Base-by-base conservation (phyloP, 1,140 invertebrate species). In the Cherax destructor region DNA sequence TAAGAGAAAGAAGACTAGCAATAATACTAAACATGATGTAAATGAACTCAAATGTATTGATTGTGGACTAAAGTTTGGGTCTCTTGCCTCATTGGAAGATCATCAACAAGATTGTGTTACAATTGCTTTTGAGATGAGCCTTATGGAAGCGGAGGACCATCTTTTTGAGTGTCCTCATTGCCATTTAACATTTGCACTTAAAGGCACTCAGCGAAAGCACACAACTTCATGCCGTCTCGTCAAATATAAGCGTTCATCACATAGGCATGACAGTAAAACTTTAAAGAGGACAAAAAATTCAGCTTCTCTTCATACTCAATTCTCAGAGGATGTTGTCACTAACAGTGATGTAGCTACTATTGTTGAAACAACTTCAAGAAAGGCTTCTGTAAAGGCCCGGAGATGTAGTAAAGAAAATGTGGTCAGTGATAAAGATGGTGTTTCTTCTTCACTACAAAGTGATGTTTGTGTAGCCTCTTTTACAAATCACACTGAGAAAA, bases 131-230 rank as follows among this genome's bases (percentile, higher is more conserved):
- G 92, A 92, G 74, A 93, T 93, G 92, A 92, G 92, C 78, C 77
- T 93, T 47, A 93, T 93, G 92, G 81, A 91, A 69, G 92, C 92
- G 6, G 92, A 93, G 52, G 92, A 93, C 59, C 83, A 93, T 69
- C 92, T 93, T 11, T 93, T 89, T 83, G 92, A 93, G 83, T 93
- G 92, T 69, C 92, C 91, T 24, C 86, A 93, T 78, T 93, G 92
- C 78, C 92, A 93, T 49, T 83, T 93, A 56, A 93, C 92, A 24
- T 93, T 93, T 87, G 92, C 92, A 24, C 84, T 86, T 6, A 93
- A 93, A 78, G 91, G 90, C 24, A 93, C 92, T 4, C 92, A 93
- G 47, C 78, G 91, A 59, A 92, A 93, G 65, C 92, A 93, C 52
- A 92, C 86, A 24, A 83, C 83, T n/a, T 93, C 92, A 16, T 93